Base-by-base conservation (phyloP, 1,140 invertebrate genomes). In the Drosophila bipectinata region DNA sequence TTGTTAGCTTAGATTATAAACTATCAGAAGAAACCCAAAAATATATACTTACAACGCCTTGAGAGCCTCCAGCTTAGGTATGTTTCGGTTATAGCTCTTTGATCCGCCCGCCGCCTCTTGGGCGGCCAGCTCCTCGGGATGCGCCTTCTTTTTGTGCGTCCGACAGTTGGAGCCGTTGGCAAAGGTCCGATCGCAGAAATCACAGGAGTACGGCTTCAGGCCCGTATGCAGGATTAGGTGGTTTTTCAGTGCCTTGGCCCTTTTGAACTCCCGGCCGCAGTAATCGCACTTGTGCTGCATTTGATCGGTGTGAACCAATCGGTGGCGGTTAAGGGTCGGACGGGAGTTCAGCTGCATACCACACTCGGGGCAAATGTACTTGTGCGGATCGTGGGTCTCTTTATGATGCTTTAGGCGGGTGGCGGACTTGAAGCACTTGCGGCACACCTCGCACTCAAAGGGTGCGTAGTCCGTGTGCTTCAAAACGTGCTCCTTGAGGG, bases 131-230 rank as follows among this genome's bases (percentile, higher is more conserved):
- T 93, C 92, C 51, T 87, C 80, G 10, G 92, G 92, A 82, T 93
- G 93, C 34, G 91, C 77, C 21, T 92, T 90, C 56, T 92, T 91
- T 49, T 93, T 93, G 69, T 93, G 93, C 48, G 92, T 92, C 24
- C 93, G 91, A 67, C 92, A 93, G 57, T 93, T 93, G 7, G 92
- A 92, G 12, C 92, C 92, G 48, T 93, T 93, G 58, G 93, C 92
- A 75, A 93, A 93, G 1, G 92, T 92, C 21, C 92, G 90, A 28
- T 92, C 83, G 55, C 93, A 93, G 72, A 92, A 93, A 30, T 92
- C 92, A 57, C 93, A 93, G 8, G 88, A 83, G 62, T 93, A 93
- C 1, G 92, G 93, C 28, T 92, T 88, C 4, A 92, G 72, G 0
- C 93, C 93, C 0, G 92, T 92, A 54, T 93, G 92, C 18, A 92